Evolutionary conservation across 30 jellyfish, hydroid and myxozoan species (phyloP).

Genomic region (Mastigias papua): DNA sequence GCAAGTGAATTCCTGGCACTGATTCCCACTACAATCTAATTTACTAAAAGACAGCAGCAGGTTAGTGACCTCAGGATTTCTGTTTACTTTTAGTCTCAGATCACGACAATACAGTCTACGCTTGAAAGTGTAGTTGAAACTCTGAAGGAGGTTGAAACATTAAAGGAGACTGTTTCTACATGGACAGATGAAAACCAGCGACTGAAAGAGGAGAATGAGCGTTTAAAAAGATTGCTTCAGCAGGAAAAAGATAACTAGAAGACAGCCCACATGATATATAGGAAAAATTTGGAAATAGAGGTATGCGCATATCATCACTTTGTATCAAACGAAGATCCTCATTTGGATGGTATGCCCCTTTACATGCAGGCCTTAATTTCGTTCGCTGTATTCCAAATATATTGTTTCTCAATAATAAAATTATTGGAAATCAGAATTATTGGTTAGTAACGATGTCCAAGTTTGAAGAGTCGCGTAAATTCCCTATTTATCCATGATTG

Average conservation of each 20-base stretch:
- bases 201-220: constrained; percentile 79
- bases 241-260: constrained; percentile 48
- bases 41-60: too few relatives aligned
- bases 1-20: too few relatives aligned
- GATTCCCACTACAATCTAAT: too few relatives aligned
- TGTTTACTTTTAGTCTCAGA: constrained; percentile 57
- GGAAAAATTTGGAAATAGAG: constrained; percentile 7
- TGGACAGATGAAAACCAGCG: constrained; percentile 82
- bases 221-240: constrained; percentile 52
- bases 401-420: neutral
- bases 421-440: neutral
- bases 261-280: constrained; percentile 53
- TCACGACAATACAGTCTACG: constrained; percentile 66
- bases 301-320: neutral
- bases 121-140: constrained; percentile 74
- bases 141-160: constrained; percentile 68
- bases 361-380: neutral
- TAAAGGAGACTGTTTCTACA: constrained; percentile 71
- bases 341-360: neutral
- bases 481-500: neutral
- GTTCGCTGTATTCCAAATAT: neutral
- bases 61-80: too few relatives aligned
- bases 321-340: neutral
- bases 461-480: neutral
- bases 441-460: neutral